A percentile compares a stretch with the other conserved stretches of the same genome.
Conservation (phyloP, 2,113 vertebrate genomes). For the Tauraco erythrolophus region DNA sequence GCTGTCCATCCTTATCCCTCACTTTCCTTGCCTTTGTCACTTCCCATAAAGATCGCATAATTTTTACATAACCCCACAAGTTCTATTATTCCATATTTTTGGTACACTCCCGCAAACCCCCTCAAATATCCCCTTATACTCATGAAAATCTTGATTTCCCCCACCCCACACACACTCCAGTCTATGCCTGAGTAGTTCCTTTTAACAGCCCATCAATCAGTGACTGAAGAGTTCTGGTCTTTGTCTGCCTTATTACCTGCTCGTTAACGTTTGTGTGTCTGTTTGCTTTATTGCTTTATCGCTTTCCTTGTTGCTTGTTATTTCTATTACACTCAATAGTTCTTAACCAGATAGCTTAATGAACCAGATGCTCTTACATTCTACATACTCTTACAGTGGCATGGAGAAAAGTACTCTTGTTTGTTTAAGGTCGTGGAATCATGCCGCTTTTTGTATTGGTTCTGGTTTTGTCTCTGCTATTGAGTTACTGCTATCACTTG, state of each 20-base stretch:
- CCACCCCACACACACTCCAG: no score
- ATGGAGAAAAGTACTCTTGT: not conserved
- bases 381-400: not conserved
- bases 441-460: not conserved
- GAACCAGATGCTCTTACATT: not conserved
- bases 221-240: not conserved
- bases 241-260: not conserved
- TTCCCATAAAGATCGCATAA: not conserved
- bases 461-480: not conserved
- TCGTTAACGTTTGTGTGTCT: not conserved
- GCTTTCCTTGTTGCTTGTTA: not conserved
- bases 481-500: not conserved
- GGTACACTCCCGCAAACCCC: not conserved
- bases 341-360: not conserved
- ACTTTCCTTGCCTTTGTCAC: not conserved
- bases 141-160: not conserved
- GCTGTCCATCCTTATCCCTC: not conserved
- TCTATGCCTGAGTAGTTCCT: not conserved
- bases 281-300: not conserved
- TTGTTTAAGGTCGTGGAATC: not conserved
- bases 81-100: not conserved
- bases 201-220: not conserved
- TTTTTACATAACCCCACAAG: not conserved
- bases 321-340: not conserved
- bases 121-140: not conserved